A percentile compares a stretch with the other conserved stretches of the same genome.
Evolutionary conservation across 2,113 vertebrate genomes (phyloP).

Genomic region (Cavia aperea): DNA sequence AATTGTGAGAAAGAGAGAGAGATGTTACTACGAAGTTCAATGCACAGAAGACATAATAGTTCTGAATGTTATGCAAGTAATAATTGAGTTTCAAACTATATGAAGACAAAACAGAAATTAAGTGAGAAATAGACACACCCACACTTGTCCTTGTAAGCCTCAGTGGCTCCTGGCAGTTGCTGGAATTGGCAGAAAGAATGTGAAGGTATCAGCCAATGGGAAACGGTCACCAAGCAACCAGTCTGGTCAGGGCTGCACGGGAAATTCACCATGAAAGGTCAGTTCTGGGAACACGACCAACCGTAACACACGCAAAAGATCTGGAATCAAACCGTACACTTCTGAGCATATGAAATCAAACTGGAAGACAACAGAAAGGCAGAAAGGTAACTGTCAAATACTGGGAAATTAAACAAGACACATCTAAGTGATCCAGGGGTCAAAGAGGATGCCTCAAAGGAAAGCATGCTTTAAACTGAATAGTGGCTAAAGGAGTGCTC

Average conservation of each 20-base stretch:
- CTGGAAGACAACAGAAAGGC: neutral
- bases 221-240: neutral
- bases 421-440: neutral
- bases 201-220: neutral
- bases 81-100: neutral
- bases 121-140: neutral
- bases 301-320: neutral
- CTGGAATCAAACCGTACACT: neutral
- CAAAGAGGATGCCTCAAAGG: neutral
- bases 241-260: neutral
- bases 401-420: neutral
- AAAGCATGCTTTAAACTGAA: neutral
- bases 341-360: neutral
- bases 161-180: neutral
- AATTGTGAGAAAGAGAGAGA: neutral
- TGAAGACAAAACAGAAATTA: neutral
- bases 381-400: neutral
- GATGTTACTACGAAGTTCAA: neutral
- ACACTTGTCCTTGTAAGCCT: neutral
- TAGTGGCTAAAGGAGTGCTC: neutral
- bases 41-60: neutral
- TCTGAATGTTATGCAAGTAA: neutral
- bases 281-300: neutral
- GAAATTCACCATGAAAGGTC: neutral
- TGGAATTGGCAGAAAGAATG: neutral